Conservation (phyloP, 2,797 vertebrate species). For the Sebastes iracundus region DNA sequence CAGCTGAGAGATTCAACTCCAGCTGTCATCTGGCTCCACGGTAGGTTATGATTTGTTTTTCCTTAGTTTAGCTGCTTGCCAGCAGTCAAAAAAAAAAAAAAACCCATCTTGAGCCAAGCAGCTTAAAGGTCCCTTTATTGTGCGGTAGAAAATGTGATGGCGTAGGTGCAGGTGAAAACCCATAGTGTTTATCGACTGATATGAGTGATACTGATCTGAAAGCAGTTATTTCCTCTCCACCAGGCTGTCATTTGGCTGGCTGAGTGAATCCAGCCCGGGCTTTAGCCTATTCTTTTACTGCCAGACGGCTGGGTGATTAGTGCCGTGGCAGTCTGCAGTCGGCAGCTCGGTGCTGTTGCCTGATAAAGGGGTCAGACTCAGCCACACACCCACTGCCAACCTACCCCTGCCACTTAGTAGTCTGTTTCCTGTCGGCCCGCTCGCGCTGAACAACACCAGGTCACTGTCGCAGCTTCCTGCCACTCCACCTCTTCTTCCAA, state of each 20-base stretch:
- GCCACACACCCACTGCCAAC: constrained; percentile 41
- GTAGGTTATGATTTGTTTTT: constrained; percentile 51
- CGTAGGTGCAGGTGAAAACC: constrained; percentile 58
- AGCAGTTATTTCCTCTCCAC: constrained; percentile 69
- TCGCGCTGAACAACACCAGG: constrained; percentile 29
- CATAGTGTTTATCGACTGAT: constrained; percentile 66
- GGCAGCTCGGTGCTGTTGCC: constrained; percentile 52
- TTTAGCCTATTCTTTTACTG: constrained; percentile 69
- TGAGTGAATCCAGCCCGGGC: constrained; percentile 58
- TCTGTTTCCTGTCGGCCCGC: constrained; percentile 51
- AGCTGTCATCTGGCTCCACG: constrained; percentile 35
- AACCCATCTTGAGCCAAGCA: constrained; percentile 28
- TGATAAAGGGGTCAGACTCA: constrained; percentile 73
- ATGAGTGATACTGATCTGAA: constrained; percentile 77
- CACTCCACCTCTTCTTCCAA: constrained; percentile 9
- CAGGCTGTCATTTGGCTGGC: constrained; percentile 68
- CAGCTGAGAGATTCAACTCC: constrained; percentile 31
- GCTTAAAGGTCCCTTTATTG: constrained; percentile 50
- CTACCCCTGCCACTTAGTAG: constrained; percentile 52
- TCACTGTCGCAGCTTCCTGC: constrained; percentile 22
- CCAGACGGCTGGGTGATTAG: constrained; percentile 70
- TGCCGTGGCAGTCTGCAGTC: constrained; percentile 45
- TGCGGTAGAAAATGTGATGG: constrained; percentile 49
- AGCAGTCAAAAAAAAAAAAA: constrained; percentile 29
- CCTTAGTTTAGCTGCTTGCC: constrained; percentile 46